Percentiles rank a stretch among this genome's conserved stretches.
These are phyloP conservation scores for Rana temporaria DNA, from an alignment of 2,113 vertebrate genomes.

Conservation along the genomic window DNA sequence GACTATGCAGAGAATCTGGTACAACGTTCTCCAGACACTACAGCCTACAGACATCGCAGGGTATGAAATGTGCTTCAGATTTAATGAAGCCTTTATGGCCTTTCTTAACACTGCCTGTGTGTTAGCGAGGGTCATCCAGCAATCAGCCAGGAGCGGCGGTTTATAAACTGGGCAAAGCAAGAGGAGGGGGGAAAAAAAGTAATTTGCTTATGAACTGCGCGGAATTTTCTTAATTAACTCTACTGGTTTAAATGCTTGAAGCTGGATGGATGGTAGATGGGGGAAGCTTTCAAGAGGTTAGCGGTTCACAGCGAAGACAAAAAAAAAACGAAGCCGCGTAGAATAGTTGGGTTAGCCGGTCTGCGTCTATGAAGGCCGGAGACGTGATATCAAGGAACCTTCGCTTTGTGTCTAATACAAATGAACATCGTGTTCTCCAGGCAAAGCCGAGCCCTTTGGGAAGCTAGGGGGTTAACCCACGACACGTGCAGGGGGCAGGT, in stretches of 20 bases:
- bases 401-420: not conserved
- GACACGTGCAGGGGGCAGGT: constrained; percentile 23
- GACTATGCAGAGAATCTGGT: constrained; percentile 80
- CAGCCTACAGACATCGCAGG: constrained; percentile 87
- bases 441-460: not conserved
- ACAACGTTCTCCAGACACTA: constrained; percentile 79
- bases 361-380: not conserved
- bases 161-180: constrained; percentile 73
- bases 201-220: constrained; percentile 86
- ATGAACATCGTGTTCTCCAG: not conserved
- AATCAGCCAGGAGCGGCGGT: constrained; percentile 81
- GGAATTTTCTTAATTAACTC: constrained; percentile 88
- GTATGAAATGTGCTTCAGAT: constrained; percentile 88
- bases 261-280: constrained; percentile 75
- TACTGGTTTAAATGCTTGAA: constrained; percentile 83
- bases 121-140: constrained; percentile 82
- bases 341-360: not conserved
- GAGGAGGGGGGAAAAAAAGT: constrained; percentile 14
- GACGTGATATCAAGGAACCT: not conserved
- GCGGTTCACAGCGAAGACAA: constrained; percentile 60
- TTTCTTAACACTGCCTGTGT: constrained; percentile 86
- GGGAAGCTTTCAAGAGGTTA: constrained; percentile 76
- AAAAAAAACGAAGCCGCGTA: constrained; percentile 5
- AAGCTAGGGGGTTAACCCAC: constrained; percentile 32
- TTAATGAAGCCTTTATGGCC: constrained; percentile 90